A percentile compares a stretch with the other conserved stretches of the same genome.
Conservation (phyloP, 2,888 invertebrate species). For the Pinctada fucata region DNA sequence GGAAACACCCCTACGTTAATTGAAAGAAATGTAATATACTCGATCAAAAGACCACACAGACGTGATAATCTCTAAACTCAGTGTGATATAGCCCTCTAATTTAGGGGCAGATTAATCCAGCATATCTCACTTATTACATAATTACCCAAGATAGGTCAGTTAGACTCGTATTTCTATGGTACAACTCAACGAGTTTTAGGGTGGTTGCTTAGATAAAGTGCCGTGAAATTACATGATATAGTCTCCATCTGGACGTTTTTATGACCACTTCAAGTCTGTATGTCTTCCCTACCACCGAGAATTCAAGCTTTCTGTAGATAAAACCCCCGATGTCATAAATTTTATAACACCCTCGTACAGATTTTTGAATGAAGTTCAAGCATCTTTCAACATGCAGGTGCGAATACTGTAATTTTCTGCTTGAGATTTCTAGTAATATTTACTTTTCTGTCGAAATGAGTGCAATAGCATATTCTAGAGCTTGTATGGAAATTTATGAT, state of each 20-base stretch:
- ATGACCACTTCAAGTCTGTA: too few species aligned
- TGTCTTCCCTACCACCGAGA: too few species aligned
- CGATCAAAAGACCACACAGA: neutral
- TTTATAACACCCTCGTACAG: neutral
- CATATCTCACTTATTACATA: neutral
- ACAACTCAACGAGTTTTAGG: neutral
- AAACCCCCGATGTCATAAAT: neutral
- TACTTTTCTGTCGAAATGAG: neutral
- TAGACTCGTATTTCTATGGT: too few species aligned
- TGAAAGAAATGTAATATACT: too few species aligned
- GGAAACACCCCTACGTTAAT: too few species aligned
- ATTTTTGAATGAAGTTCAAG: neutral
- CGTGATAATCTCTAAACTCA: too few species aligned
- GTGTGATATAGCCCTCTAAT: too few species aligned
- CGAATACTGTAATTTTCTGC: neutral
- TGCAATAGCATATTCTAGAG: neutral
- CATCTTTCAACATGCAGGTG: constrained; percentile 3
- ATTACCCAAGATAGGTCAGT: neutral
- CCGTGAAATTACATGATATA: neutral
- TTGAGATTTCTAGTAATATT: neutral
- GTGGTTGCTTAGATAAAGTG: neutral
- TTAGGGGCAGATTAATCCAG: neutral
- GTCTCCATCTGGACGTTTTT: neutral
- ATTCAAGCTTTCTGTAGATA: neutral
- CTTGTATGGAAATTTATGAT: neutral